Evolutionary conservation across 2,113 vertebrate species (phyloP).

Genomic region (Zosterops lateralis): DNA sequence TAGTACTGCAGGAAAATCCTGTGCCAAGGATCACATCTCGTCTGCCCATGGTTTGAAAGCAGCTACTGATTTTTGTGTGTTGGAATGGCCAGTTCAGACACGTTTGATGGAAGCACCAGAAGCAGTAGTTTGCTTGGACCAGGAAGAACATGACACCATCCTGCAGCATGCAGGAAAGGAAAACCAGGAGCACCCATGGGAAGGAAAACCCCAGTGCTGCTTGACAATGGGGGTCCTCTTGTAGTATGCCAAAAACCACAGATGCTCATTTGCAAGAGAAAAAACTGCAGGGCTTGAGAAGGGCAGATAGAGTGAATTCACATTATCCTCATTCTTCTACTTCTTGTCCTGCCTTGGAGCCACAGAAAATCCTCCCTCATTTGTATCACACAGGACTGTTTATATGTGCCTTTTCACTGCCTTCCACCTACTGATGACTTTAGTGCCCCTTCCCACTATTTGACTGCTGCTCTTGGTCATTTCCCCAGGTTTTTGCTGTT

Average conservation of each 20-base stretch:
- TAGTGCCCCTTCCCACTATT: not conserved
- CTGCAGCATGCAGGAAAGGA: not conserved
- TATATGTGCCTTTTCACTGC: not conserved
- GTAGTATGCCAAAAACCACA: not conserved
- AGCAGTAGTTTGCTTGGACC: not conserved
- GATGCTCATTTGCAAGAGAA: not conserved
- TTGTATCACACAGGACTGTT: not conserved
- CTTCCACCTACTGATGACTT: not conserved
- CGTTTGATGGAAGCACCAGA: not conserved
- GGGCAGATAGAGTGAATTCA: not conserved
- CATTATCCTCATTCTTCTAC: not conserved
- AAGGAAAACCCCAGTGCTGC: not conserved
- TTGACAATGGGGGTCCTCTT: too few species aligned
- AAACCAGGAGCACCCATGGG: not conserved
- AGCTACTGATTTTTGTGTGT: accelerated
- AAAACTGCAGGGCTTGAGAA: not conserved
- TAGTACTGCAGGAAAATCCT: not conserved
- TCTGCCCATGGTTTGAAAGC: not conserved
- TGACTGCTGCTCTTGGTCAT: not conserved
- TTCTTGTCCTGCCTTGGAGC: not conserved
- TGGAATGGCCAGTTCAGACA: not conserved
- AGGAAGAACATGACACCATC: not conserved
- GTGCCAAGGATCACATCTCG: not conserved
- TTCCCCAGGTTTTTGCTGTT: not conserved
- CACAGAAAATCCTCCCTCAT: not conserved